These are phyloP conservation scores for Gnathonemus echidnorhynchus DNA, from an alignment of 2,113 vertebrate genomes.

Conservation along the genomic window DNA sequence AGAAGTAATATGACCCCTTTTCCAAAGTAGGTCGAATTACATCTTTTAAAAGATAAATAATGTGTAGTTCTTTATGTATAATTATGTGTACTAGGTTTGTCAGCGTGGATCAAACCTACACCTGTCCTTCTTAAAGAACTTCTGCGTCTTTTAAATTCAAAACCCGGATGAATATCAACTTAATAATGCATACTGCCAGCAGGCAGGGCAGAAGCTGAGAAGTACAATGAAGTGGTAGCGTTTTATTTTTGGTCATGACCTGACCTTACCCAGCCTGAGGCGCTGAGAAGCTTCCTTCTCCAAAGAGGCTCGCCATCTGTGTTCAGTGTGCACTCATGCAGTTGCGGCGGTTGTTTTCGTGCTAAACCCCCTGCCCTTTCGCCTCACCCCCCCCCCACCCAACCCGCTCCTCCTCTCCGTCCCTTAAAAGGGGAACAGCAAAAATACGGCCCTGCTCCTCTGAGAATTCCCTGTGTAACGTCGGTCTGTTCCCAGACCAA, in stretches of 20 bases:
- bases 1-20: neutral
- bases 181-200: neutral
- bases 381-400: neutral
- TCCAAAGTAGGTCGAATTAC: slow-evolving; percentile 15
- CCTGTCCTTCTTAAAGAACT: neutral
- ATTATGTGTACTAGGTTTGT: neutral
- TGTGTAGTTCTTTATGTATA: neutral
- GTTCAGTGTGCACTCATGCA: neutral
- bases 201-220: slow-evolving; percentile 6
- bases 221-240: slow-evolving; percentile 17
- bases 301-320: neutral
- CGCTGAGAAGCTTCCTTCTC: neutral
- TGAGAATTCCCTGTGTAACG: neutral
- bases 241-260: neutral
- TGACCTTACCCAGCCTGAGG: neutral
- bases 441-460: neutral
- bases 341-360: neutral
- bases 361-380: neutral
- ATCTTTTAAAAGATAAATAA: slow-evolving; percentile 6
- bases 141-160: neutral
- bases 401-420: neutral
- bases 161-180: neutral
- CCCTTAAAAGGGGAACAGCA: neutral
- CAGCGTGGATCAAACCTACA: neutral
- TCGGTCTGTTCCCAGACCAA: neutral